Conservation (phyloP, 2,113 vertebrate genomes). For the Acinonyx jubatus region DNA sequence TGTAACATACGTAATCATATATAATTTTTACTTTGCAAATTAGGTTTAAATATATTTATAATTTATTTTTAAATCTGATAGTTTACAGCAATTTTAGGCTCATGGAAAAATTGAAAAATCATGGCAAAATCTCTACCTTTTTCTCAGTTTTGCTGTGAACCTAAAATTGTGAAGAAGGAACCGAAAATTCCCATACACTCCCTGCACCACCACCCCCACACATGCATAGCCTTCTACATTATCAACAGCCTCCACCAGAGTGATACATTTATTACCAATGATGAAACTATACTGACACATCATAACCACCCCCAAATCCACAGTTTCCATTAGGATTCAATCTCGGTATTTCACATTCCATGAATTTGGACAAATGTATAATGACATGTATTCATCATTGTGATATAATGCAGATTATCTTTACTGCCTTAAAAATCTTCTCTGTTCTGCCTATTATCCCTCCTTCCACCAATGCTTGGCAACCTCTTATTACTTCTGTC, state of each 20-base stretch:
- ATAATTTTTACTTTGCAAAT: neutral
- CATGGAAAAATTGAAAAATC: neutral
- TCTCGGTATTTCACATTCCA: neutral
- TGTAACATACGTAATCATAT: neutral
- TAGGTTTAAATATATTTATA: neutral
- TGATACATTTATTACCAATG: neutral
- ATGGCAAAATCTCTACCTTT: neutral
- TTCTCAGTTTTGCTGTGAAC: neutral
- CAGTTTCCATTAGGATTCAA: neutral
- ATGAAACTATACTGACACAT: neutral
- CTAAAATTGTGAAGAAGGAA: neutral
- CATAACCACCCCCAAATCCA: neutral
- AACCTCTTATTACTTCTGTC: neutral
- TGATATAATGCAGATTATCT: neutral
- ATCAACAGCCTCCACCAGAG: neutral
- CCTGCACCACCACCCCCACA: neutral
- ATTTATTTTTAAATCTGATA: neutral
- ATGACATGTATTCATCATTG: neutral
- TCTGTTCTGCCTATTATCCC: neutral
- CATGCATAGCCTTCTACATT: neutral
- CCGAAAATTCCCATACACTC: neutral
- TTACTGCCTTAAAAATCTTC: neutral
- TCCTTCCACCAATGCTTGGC: neutral
- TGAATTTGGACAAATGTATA: neutral
- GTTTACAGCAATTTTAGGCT: neutral